Evolutionary conservation across 30 jellyfish, hydroid and myxozoan species (phyloP).

Genomic region (Chrysaora quinquecirrha): DNA sequence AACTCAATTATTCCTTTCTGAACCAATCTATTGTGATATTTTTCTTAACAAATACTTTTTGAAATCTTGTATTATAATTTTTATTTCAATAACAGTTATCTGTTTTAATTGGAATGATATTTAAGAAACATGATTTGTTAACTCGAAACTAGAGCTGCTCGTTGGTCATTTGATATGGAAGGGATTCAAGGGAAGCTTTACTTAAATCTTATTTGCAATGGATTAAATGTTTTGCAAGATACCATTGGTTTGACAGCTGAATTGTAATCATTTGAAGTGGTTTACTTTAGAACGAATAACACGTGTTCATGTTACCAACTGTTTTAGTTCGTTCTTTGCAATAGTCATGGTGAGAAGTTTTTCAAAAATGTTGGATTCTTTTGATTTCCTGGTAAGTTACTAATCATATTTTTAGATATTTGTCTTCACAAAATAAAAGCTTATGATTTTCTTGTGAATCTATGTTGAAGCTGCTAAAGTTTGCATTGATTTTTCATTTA

Average conservation of each 20-base stretch:
- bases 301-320: not conserved
- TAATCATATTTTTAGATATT: not conserved
- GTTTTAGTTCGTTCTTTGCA: not conserved
- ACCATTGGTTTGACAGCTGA: not conserved
- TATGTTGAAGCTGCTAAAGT: not conserved
- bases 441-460: not conserved
- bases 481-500: not conserved
- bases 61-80: not conserved
- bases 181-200: not conserved
- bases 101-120: not conserved
- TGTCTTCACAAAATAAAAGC: not conserved
- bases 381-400: not conserved
- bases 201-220: not conserved
- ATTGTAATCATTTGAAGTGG: not conserved
- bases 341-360: not conserved
- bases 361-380: not conserved
- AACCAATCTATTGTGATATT: not conserved
- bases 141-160: not conserved
- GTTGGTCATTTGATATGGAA: not conserved
- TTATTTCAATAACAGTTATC: not conserved
- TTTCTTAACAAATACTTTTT: not conserved
- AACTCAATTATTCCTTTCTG: not conserved
- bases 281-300: not conserved
- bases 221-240: not conserved
- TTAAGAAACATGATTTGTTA: not conserved